Evolutionary conservation across 2,113 vertebrate genomes (phyloP), one percentile per base, ranked within the genome.

Genomic region (Struthidea cinerea): DNA sequence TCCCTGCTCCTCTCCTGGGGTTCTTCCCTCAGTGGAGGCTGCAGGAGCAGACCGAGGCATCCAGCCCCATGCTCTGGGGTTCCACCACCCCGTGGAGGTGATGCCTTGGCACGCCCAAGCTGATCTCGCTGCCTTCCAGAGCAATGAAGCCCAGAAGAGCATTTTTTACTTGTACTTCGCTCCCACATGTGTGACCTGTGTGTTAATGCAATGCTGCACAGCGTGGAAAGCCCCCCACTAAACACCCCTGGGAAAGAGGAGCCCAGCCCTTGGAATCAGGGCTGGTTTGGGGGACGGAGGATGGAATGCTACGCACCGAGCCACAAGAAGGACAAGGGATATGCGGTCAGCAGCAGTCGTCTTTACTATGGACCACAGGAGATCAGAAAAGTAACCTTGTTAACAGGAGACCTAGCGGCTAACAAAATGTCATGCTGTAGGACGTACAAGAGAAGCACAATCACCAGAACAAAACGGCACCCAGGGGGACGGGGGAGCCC

Each of bases 381-480:
- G 86, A 94, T 93, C 92, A 92, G 93, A 82, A 95, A 96, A 96
- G 94, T 64, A 96, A 90, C 94, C 94, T 94, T 60, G 89, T 82
- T 86, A 93, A 97, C 96, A 96, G 91, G 95, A 97, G 97, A 93
- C 93, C 94, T 89, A 94, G 96, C 74, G 93, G 92, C 91, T 97
- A 96, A 97, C 90, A 84, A 94, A 97, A 97, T 63, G 74, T 96
- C 95, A 98, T 98, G 98, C 96, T 97, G 95, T 84, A 95, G 97
- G 96, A 98, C 82, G 1, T 59, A 98, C 95, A 96, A 97, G 93
- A 86, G 94, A 98, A 97, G 97, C 94, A 95, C 97, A 96, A 97
- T 96, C 95, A 97, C 97, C 86, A 95, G 87, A 96, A 97, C 97
- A 81, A 85, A 97, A 96, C 22, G 0, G 73, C 89, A 93, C 85